Conservation (phyloP, 1,140 invertebrate genomes). For the Anagrus nilaparvatae region DNA sequence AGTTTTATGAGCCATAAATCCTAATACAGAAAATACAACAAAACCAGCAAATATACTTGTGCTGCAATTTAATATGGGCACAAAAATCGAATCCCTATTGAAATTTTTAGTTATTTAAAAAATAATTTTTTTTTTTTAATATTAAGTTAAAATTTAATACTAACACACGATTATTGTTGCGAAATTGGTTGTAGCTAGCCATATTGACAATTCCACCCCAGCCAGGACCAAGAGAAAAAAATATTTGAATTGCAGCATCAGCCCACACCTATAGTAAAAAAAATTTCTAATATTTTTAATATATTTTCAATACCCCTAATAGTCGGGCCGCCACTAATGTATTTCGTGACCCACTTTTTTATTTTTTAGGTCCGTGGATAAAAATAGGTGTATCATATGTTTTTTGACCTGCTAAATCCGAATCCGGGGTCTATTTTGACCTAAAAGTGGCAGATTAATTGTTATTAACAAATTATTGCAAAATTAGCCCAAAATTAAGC, state of each 20-base stretch:
- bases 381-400: too few species aligned
- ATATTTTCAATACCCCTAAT: too few species aligned
- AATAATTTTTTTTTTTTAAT: neutral
- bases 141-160: slow-evolving; percentile 16
- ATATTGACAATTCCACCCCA: slow-evolving; percentile 85
- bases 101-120: too few species aligned
- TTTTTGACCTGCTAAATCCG: too few species aligned
- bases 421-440: too few species aligned
- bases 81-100: slow-evolving; percentile 59
- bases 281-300: too few species aligned
- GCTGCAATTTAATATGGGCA: slow-evolving; percentile 68
- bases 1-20: slow-evolving; percentile 79
- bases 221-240: slow-evolving; percentile 84
- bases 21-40: slow-evolving; percentile 88
- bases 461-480: too few species aligned
- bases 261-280: slow-evolving; percentile 67
- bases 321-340: too few species aligned
- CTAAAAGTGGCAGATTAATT: too few species aligned
- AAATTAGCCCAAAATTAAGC: too few species aligned
- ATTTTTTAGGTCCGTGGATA: too few species aligned
- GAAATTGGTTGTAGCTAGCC: slow-evolving; percentile 81
- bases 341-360: too few species aligned
- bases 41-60: slow-evolving; percentile 90
- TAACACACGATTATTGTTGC: slow-evolving; percentile 75
- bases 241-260: slow-evolving; percentile 84